phyloP scores from a whole-genome alignment of 2,113 vertebrate species.

The Eleginops maclovinus region DNA sequence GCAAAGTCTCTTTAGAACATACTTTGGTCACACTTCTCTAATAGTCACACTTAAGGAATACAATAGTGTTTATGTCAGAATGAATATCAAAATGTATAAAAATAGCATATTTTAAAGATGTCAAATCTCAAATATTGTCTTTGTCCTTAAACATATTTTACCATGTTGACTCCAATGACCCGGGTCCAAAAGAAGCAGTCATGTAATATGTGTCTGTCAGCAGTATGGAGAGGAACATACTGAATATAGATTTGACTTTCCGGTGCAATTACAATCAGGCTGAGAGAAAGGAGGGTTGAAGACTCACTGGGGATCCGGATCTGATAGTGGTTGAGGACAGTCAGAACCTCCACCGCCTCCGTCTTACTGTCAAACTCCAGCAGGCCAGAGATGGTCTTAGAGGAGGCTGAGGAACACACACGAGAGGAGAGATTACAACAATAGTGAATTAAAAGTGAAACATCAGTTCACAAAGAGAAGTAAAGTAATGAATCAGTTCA shows the following conservation, averaged over 20 bases:
- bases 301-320: constrained; percentile 97
- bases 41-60: neutral
- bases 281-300: neutral
- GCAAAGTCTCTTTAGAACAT: no score
- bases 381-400: constrained; percentile 95
- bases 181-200: neutral
- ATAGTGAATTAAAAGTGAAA: no score
- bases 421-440: no score
- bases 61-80: neutral
- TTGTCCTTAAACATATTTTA: neutral
- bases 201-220: neutral
- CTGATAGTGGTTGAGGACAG: constrained; percentile 98
- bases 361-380: constrained; percentile 97
- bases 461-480: neutral
- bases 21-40: no score
- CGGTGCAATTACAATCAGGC: neutral
- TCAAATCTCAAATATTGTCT: no score
- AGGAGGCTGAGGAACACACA: constrained; percentile 86
- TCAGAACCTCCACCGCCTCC: constrained; percentile 95
- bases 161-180: no score
- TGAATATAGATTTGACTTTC: neutral
- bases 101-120: no score
- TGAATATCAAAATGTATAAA: neutral
- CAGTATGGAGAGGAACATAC: neutral
- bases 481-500: neutral